Conservation (phyloP, 2,797 vertebrate genomes). For the Ceyx erithaca region DNA sequence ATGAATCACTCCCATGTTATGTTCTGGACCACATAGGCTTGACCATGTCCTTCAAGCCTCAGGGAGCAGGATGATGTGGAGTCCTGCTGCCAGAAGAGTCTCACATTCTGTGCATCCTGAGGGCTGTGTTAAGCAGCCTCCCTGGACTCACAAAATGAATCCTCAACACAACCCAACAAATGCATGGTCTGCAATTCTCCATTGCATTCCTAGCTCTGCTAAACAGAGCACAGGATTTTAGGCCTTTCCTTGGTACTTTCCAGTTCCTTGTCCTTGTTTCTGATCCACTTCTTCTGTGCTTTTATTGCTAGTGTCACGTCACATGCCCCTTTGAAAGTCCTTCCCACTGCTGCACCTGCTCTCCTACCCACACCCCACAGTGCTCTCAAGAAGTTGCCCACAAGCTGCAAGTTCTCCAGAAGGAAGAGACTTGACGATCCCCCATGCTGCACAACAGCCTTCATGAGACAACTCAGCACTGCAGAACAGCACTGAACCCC, state of each 20-base stretch:
- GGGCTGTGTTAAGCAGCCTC: not conserved
- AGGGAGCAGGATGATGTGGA: not conserved
- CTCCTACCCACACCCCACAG: not conserved
- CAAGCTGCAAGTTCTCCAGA: not conserved
- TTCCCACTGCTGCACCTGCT: not conserved
- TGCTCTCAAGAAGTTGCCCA: accelerated
- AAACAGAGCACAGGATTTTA: not conserved
- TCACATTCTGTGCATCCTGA: not conserved
- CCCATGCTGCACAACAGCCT: not conserved
- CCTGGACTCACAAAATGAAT: not conserved
- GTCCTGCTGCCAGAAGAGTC: not conserved
- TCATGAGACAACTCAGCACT: not conserved
- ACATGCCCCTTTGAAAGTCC: not conserved
- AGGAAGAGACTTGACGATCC: not conserved
- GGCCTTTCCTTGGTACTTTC: not conserved
- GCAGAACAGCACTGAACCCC: not conserved
- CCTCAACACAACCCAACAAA: not conserved
- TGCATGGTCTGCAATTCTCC: not conserved
- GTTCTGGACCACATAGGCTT: not conserved
- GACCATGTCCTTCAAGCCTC: not conserved
- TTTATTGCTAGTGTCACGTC: not conserved
- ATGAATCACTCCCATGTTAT: not conserved
- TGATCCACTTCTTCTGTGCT: not conserved
- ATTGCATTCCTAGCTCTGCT: not conserved
- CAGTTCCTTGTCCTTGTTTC: not conserved